Conservation (phyloP, 2,888 invertebrate genomes). For the Blera fallax region DNA sequence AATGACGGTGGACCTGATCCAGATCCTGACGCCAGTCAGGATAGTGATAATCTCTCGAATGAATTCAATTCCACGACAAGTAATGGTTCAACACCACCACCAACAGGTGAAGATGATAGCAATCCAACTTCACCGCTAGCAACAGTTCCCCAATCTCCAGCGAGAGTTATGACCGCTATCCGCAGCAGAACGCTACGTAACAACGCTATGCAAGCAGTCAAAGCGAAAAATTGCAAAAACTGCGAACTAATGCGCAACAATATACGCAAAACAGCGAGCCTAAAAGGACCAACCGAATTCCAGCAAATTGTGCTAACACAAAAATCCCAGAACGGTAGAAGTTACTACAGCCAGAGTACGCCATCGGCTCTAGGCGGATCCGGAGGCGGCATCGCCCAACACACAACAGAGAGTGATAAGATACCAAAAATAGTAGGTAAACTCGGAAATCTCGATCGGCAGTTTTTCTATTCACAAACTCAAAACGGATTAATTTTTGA, state of each 20-base stretch:
- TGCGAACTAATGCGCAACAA: constrained; percentile 76
- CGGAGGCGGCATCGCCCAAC: constrained; percentile 74
- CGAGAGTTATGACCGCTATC: constrained; percentile 51
- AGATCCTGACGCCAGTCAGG: constrained; percentile 73
- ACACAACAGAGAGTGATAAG: constrained; percentile 79
- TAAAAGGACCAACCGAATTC: constrained; percentile 77
- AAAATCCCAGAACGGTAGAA: constrained; percentile 68
- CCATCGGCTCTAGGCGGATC: constrained; percentile 76
- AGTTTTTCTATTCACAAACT: constrained; percentile 56
- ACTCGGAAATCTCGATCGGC: constrained; percentile 79
- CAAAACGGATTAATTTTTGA: constrained; percentile 75
- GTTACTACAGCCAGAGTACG: constrained; percentile 78
- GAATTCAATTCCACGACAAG: constrained; percentile 77
- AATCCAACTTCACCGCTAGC: constrained; percentile 77
- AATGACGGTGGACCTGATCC: constrained; percentile 75
- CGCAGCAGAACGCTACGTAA: constrained; percentile 37
- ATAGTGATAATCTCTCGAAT: constrained; percentile 73
- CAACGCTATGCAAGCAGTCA: constrained; percentile 37
- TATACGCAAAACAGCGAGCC: constrained; percentile 78
- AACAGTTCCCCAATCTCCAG: constrained; percentile 45
- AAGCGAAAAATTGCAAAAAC: constrained; percentile 74
- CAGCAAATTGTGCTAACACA: constrained; percentile 59
- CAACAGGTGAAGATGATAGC: constrained; percentile 79
- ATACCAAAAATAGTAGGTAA: constrained; percentile 82
- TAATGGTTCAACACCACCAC: constrained; percentile 79